Evolutionary conservation across 2,113 vertebrate genomes (phyloP).

Genomic region (Ciconia boyciana): DNA sequence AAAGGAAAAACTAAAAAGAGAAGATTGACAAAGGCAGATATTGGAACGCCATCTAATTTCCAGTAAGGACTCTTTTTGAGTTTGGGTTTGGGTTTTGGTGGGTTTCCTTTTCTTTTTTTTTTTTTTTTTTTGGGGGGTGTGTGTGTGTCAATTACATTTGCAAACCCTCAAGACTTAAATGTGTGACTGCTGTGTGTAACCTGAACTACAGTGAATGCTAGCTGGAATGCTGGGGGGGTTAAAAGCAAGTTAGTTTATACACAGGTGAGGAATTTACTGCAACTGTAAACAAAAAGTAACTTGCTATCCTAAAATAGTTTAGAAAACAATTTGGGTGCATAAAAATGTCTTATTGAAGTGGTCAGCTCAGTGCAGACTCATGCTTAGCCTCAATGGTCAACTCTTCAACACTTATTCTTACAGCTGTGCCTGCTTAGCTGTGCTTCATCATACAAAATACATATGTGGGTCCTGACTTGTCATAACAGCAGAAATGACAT

Average conservation of each 20-base stretch:
- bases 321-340: background rate
- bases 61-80: constrained; percentile 81
- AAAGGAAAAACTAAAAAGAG: constrained; percentile 95
- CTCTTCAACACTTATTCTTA: background rate
- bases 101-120: background rate
- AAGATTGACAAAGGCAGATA: constrained; percentile 96
- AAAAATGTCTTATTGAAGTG: background rate
- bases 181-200: background rate
- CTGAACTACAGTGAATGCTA: background rate
- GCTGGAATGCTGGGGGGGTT: background rate
- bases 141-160: background rate
- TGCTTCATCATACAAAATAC: background rate
- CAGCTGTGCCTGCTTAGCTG: background rate
- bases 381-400: background rate
- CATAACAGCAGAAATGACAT: background rate
- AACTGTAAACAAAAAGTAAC: background rate
- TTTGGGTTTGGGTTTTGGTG: background rate
- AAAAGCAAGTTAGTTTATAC: background rate
- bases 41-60: constrained; percentile 97
- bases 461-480: background rate
- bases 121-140: background rate
- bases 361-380: background rate
- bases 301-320: background rate
- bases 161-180: background rate
- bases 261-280: background rate